Conservation (phyloP, 2,888 invertebrate genomes). For the Dusona sp. region DNA sequence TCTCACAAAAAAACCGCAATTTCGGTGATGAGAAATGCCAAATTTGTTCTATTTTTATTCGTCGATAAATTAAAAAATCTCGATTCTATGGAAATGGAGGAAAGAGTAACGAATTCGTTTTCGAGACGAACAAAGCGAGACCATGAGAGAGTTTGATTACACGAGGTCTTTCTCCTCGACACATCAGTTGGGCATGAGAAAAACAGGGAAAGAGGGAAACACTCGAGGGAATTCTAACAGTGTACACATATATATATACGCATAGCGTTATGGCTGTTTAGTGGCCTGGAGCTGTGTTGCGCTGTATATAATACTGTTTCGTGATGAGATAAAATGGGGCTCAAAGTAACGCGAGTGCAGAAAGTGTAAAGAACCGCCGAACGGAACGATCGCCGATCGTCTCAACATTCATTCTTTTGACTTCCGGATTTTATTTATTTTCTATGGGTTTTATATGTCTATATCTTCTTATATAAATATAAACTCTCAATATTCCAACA, state of each 20-base stretch:
- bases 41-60: not conserved
- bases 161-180: constrained; percentile 58
- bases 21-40: not conserved
- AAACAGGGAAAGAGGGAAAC: constrained; percentile 66
- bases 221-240: constrained; percentile 66
- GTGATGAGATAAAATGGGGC: constrained; percentile 49
- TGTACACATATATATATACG: not conserved
- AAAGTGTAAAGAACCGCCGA: constrained; percentile 80
- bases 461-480: not conserved
- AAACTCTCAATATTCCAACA: constrained; percentile 13
- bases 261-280: constrained; percentile 35
- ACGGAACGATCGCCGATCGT: constrained; percentile 77
- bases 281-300: constrained; percentile 15
- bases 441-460: not conserved
- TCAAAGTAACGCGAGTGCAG: constrained; percentile 70
- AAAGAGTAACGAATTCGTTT: constrained; percentile 56
- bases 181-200: constrained; percentile 44
- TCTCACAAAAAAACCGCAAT: not conserved
- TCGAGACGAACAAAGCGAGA: constrained; percentile 66
- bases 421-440: constrained; percentile 75
- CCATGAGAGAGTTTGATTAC: constrained; percentile 67
- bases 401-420: constrained; percentile 70
- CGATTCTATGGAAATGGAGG: not conserved
- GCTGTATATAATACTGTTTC: constrained; percentile 37
- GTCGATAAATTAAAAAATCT: not conserved